Conservation (phyloP, 2,888 invertebrate genomes). For the Vanessa cardui region DNA sequence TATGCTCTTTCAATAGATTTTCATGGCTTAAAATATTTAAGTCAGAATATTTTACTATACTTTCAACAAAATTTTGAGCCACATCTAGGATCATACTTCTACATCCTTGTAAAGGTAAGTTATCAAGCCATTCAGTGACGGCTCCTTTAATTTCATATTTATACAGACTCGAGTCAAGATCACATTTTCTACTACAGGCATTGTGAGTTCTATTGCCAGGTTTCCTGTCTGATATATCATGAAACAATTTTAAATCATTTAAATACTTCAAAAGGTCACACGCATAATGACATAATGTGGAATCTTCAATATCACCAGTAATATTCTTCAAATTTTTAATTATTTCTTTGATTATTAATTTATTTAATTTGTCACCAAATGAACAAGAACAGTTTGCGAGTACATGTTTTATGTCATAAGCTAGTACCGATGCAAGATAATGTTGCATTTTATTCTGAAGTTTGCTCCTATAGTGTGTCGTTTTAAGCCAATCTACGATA, state of each 20-base stretch:
- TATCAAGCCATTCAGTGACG: constrained; percentile 20
- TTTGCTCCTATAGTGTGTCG: neutral
- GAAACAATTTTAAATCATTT: constrained; percentile 14
- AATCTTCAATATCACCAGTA: neutral
- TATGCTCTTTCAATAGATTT: constrained; percentile 12
- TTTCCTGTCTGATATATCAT: constrained; percentile 18
- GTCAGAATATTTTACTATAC: constrained; percentile 4
- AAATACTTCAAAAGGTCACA: constrained; percentile 17
- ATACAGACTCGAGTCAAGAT: neutral
- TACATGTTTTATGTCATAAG: constrained; percentile 17
- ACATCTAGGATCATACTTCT: constrained; percentile 8
- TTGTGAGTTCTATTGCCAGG: neutral
- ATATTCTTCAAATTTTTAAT: constrained; percentile 14
- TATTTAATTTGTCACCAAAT: constrained; percentile 6
- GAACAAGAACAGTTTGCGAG: constrained; percentile 6
- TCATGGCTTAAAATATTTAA: constrained; percentile 11
- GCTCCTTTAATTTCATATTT: constrained; percentile 14
- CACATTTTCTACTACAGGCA: neutral
- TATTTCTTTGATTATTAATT: constrained; percentile 12
- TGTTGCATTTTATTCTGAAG: neutral
- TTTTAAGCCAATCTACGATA: constrained; percentile 18
- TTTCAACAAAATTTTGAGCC: neutral
- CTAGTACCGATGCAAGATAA: constrained; percentile 14
- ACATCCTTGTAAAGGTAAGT: constrained; percentile 19
- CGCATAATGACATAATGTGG: constrained; percentile 11